Base-by-base conservation (phyloP, 2,888 invertebrate species). In the Erannis defoliaria region DNA sequence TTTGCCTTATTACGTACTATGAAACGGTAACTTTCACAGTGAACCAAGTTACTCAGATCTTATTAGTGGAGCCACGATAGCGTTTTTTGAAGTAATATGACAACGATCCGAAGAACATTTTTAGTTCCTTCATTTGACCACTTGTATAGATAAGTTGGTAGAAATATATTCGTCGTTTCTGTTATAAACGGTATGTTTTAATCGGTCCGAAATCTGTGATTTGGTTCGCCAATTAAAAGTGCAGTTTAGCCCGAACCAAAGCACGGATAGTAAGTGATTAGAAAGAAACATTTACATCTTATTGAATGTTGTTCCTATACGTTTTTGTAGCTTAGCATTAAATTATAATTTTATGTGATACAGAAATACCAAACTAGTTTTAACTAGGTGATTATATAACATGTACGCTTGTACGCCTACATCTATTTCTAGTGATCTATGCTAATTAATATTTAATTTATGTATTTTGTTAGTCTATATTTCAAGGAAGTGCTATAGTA, bases 161-260 rank as follows among this genome's bases (percentile, higher is more conserved):
- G n/a, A 1, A 38, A 8, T 38, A 5, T 40, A 16, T 16, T 37
- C 5, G 6, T 37, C 18, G 8, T 5, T 33, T 19, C 53, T 53
- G 53, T 53, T 53, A 33, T 8, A 14, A 53, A 53, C 53, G 42
- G 33, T 53, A 53, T 18, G 31, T 8, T 14, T 29, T 26, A 16
- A 45, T 23, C 21, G 5, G 19, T 19, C 18, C 16, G 18, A 40
- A 40, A 16, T 40, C 29, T 43, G 14, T 26, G 14, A 45, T 45
- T 45, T 29, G 38, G 19, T 51, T 18, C 40, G 37, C 23, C 40
- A 51, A 29, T 40, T 51, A 18, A n/a, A 18, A 29, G n/a, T 40
- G n/a, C 43, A 6, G 26, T 45, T 26, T 29, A n/a, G 12, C n/a
- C 2, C 2, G 18, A 40, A 19, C 8, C 21, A 23, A n/a, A 21